Percentiles rank a stretch among this genome's conserved stretches.
Evolutionary conservation across 2,113 vertebrate genomes (phyloP).

Genomic region (Caretta caretta): DNA sequence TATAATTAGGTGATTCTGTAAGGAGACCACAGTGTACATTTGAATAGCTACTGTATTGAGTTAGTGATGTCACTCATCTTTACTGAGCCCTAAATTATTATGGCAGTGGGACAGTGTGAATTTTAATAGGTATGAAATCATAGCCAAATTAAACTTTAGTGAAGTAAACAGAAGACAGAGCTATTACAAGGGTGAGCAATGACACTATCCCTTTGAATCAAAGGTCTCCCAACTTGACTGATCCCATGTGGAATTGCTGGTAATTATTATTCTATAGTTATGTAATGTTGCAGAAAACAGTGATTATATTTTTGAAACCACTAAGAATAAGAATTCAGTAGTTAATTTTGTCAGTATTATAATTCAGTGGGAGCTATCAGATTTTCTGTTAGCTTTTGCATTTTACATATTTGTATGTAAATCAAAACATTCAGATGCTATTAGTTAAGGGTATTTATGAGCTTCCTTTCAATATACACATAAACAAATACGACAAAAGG

Average conservation of each 20-base stretch:
- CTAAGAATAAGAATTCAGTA: neutral
- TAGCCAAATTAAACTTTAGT: slow-evolving; percentile 65
- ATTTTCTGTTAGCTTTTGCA: neutral
- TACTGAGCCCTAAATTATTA: slow-evolving; percentile 73
- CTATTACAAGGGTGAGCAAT: slow-evolving; percentile 19
- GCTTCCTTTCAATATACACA: neutral
- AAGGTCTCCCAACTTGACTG: rapidly evolving
- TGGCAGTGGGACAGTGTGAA: slow-evolving; percentile 43
- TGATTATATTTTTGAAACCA: neutral
- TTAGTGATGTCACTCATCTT: slow-evolving; percentile 83
- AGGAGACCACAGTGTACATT: slow-evolving; percentile 67
- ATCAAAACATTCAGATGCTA: neutral
- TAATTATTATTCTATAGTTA: neutral
- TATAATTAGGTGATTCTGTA: slow-evolving; percentile 82
- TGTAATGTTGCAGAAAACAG: neutral
- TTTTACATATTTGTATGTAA: neutral
- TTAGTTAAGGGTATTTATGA: neutral
- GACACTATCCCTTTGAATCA: neutral
- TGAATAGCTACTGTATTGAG: slow-evolving; percentile 78
- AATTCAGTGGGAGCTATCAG: neutral
- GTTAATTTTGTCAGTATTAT: rapidly evolving
- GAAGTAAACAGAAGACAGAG: slow-evolving; percentile 64
- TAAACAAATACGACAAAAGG: neutral
- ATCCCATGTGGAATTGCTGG: neutral
- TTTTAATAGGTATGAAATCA: slow-evolving; percentile 72